Evolutionary conservation across 2,888 invertebrate species (phyloP).

Genomic region (Lepidochrysops patricia): DNA sequence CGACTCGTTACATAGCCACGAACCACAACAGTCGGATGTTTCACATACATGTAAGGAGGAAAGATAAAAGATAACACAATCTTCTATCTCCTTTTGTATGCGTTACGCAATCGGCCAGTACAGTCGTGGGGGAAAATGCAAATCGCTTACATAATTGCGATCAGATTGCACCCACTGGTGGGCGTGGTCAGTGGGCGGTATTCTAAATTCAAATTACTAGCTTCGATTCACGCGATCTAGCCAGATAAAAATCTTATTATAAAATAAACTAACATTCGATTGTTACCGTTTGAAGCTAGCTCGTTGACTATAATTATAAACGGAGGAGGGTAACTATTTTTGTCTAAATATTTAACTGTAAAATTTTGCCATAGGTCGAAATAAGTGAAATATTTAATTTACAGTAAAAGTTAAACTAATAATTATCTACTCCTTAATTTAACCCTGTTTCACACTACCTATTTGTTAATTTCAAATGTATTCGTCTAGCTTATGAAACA

Average conservation of each 20-base stretch:
- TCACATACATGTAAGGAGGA: too few species aligned
- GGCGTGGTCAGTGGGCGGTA: slow-evolving; percentile 56
- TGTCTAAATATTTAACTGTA: too few species aligned
- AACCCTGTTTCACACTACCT: too few species aligned
- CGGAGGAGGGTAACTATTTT: too few species aligned
- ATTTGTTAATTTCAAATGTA: too few species aligned
- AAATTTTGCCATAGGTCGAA: too few species aligned
- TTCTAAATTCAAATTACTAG: slow-evolving; percentile 65
- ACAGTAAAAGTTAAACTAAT: too few species aligned
- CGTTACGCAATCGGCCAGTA: slow-evolving; percentile 28
- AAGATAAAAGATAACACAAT: slow-evolving; percentile 3
- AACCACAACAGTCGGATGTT: slow-evolving; percentile 6
- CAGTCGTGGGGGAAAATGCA: slow-evolving; percentile 47
- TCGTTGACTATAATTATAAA: too few species aligned
- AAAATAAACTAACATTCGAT: not conserved
- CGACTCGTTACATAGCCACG: too few species aligned
- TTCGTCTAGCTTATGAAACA: not conserved
- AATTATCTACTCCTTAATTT: too few species aligned
- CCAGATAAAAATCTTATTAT: slow-evolving; percentile 32
- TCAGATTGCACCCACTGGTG: slow-evolving; percentile 55
- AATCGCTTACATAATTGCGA: slow-evolving; percentile 56
- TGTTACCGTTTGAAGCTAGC: not conserved
- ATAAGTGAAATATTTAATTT: too few species aligned
- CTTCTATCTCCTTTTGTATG: slow-evolving; percentile 16
- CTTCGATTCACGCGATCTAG: slow-evolving; percentile 51